Evolutionary conservation across 1,140 invertebrate species (phyloP).

Genomic region (Dendrolimus kikuchii): DNA sequence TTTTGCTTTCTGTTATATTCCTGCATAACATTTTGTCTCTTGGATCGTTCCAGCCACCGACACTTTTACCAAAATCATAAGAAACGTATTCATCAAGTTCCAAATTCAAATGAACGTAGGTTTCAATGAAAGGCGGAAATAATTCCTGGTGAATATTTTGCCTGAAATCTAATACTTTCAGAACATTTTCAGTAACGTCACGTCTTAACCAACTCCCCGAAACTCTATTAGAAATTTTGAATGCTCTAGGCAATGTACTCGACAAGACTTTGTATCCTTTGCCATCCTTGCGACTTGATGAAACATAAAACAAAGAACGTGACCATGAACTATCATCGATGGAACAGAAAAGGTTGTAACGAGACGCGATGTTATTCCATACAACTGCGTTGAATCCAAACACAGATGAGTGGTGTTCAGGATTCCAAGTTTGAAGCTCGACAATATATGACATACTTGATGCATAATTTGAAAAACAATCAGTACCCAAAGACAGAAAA

Average conservation of each 20-base stretch:
- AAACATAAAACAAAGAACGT: constrained; percentile 34
- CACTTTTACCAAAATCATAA: constrained; percentile 25
- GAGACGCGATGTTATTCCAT: constrained; percentile 32
- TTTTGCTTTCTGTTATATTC: constrained; percentile 52
- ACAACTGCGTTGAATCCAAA: constrained; percentile 24
- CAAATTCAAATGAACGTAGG: constrained; percentile 24
- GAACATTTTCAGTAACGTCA: constrained; percentile 15
- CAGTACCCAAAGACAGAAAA: constrained; percentile 23
- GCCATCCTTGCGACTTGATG: constrained; percentile 26
- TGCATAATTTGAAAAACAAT: constrained; percentile 4
- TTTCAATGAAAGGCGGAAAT: constrained; percentile 28
- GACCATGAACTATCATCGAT: constrained; percentile 38
- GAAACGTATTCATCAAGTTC: constrained; percentile 25
- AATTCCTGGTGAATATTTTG: constrained; percentile 12
- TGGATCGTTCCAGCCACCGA: constrained; percentile 38
- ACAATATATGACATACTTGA: constrained; percentile 11
- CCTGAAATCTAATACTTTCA: constrained; percentile 19
- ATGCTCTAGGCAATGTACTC: constrained; percentile 26
- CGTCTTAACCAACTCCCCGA: constrained; percentile 13
- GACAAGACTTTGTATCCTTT: constrained; percentile 32
- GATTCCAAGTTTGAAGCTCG: constrained; percentile 29
- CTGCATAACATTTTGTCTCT: constrained; percentile 62
- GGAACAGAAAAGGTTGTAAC: constrained; percentile 35
- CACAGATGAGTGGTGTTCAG: constrained; percentile 23
- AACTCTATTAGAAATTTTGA: constrained; percentile 12